Conservation (phyloP, 2,113 vertebrate genomes). For the Seriola quinqueradiata region DNA sequence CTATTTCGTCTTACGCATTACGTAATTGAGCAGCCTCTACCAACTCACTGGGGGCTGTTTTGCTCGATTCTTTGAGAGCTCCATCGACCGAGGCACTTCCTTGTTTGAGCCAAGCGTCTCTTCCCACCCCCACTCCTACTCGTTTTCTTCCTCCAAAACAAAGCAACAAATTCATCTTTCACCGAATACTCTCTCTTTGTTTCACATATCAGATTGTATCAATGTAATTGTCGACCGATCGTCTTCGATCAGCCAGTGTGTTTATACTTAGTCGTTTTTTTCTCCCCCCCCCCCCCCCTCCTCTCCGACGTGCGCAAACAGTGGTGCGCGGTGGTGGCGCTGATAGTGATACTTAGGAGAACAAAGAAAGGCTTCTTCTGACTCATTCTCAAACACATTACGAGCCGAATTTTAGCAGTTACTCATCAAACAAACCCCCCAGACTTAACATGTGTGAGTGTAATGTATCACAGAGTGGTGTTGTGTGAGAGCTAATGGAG, state of each 20-base stretch:
- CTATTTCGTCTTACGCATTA: conserved; percentile 64
- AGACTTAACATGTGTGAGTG: accelerated
- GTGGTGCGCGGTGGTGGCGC: conserved; percentile 49
- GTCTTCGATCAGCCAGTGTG: neutral
- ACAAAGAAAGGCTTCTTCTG: conserved; percentile 78
- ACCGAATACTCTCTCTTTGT: neutral
- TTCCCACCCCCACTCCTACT: neutral
- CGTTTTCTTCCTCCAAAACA: neutral
- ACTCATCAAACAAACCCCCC: neutral
- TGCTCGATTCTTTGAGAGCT: conserved; percentile 42
- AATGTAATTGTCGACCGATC: neutral
- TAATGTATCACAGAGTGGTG: accelerated
- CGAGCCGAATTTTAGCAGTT: neutral
- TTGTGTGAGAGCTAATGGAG: neutral
- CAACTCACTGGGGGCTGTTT: conserved; percentile 55
- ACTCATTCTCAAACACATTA: neutral
- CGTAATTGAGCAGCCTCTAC: conserved; percentile 74
- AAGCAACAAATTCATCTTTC: conserved; percentile 22
- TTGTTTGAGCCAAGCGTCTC: conserved; percentile 67
- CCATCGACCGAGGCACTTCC: conserved; percentile 77
- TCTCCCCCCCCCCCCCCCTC: too few species aligned
- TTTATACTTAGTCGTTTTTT: neutral
- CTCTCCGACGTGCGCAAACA: conserved; percentile 46
- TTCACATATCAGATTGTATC: neutral
- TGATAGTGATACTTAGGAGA: conserved; percentile 68